A percentile compares a stretch with the other conserved stretches of the same genome.
These are phyloP conservation scores for Deladenus siricidicola DNA, from an alignment of 2,888 invertebrate genomes.

Conservation along the genomic window DNA sequence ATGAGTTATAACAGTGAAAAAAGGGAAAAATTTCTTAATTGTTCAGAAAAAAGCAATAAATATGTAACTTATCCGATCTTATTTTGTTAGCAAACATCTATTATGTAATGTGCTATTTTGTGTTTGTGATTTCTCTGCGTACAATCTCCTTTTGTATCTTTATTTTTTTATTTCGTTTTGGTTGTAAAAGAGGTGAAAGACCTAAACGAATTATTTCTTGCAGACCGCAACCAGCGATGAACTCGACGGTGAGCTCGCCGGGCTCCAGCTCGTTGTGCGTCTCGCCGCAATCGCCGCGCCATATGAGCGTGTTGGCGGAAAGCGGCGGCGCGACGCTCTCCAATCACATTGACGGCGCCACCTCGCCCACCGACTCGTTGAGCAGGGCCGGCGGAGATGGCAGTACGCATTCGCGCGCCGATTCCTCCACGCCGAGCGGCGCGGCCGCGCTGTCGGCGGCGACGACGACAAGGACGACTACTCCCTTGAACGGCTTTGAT, in stretches of 20 bases:
- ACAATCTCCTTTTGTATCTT: too few relatives aligned
- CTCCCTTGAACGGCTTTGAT: not conserved
- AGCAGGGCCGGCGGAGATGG: too few relatives aligned
- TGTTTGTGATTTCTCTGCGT: too few relatives aligned
- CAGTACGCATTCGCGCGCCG: too few relatives aligned
- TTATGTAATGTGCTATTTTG: not conserved
- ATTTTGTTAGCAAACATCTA: too few relatives aligned
- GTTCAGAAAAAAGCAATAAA: too few relatives aligned
- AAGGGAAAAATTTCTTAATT: too few relatives aligned
- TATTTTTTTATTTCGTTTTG: too few relatives aligned
- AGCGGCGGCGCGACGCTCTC: not conserved
- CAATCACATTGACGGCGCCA: not conserved
- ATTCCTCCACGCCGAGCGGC: not conserved
- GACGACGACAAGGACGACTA: not conserved
- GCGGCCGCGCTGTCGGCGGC: not conserved
- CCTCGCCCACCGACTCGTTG: not conserved
- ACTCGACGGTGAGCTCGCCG: not conserved
- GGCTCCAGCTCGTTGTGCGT: constrained; percentile 5
- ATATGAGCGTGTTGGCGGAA: not conserved
- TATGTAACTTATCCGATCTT: too few relatives aligned
- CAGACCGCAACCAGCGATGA: not conserved
- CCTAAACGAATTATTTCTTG: not conserved
- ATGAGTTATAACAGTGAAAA: too few relatives aligned
- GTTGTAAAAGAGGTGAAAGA: too few relatives aligned
- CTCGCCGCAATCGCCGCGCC: not conserved